Evolutionary conservation across 1,140 invertebrate species (phyloP).

Genomic region (Gyrodactylus salaris): DNA sequence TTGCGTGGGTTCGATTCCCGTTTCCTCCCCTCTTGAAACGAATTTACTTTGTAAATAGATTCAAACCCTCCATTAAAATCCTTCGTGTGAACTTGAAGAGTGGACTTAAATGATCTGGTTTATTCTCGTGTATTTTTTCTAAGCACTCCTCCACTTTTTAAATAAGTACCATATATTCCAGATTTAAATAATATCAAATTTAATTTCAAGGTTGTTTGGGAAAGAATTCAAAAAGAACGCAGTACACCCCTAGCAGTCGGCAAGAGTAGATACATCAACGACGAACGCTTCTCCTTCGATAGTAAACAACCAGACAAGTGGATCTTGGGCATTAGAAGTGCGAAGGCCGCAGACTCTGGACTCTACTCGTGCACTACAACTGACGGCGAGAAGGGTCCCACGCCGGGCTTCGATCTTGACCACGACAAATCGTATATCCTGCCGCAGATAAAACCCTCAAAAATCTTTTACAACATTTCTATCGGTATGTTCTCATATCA

Average conservation of each 20-base stretch:
- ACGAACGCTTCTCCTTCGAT: not conserved
- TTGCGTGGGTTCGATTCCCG: too few species aligned
- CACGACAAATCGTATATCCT: not conserved
- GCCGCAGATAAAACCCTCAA: not conserved
- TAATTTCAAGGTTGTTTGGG: not conserved
- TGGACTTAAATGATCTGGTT: too few species aligned
- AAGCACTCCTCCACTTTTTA: too few species aligned
- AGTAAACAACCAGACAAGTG: not conserved
- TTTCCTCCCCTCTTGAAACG: too few species aligned
- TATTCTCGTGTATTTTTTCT: too few species aligned
- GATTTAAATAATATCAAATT: too few species aligned
- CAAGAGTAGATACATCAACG: not conserved
- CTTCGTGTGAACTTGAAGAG: too few species aligned
- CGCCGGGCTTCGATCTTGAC: not conserved
- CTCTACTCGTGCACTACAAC: not conserved
- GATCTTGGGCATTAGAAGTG: not conserved
- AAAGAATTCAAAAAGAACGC: not conserved
- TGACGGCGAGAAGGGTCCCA: not conserved
- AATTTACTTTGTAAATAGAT: too few species aligned
- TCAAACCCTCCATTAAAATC: too few species aligned
- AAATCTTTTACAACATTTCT: not conserved
- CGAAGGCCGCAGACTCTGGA: not conserved
- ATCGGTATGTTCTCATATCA: not conserved
- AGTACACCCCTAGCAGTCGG: not conserved
- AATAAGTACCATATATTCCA: too few species aligned